Evolutionary conservation across 2,888 invertebrate genomes (phyloP).

Genomic region (Ctenicera cuprea): DNA sequence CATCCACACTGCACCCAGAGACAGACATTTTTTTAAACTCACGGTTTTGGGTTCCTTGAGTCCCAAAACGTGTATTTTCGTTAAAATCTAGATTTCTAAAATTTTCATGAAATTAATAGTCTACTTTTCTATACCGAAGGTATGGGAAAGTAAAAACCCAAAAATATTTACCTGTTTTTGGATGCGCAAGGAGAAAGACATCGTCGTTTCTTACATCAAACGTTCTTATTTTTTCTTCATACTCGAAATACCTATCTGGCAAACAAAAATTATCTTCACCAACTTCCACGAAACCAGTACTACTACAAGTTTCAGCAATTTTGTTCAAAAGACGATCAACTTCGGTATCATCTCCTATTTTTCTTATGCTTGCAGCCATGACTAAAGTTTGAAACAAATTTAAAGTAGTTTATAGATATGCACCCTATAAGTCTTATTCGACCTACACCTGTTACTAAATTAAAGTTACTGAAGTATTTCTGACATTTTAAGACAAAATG

Average conservation of each 20-base stretch:
- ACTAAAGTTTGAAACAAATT: background rate
- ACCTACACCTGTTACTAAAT: too few relatives aligned
- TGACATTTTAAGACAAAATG: too few relatives aligned
- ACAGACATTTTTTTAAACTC: too few relatives aligned
- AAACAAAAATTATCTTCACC: slow-evolving; percentile 22
- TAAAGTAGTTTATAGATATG: too few relatives aligned
- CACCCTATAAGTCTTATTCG: too few relatives aligned
- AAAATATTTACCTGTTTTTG: slow-evolving; percentile 11
- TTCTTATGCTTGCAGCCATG: slow-evolving; percentile 1
- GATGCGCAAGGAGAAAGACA: background rate
- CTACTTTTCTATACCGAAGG: background rate
- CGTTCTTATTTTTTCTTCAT: slow-evolving; percentile 5
- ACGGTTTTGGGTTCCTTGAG: too few relatives aligned
- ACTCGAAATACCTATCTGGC: background rate
- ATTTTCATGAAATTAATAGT: background rate
- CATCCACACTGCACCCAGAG: too few relatives aligned
- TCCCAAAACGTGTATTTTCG: too few relatives aligned
- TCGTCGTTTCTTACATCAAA: slow-evolving; percentile 21
- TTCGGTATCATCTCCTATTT: slow-evolving; percentile 6
- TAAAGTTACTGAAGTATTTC: too few relatives aligned
- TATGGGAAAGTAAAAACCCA: too few relatives aligned
- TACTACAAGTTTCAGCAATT: too few relatives aligned
- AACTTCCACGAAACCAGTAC: background rate
- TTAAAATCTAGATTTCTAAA: too few relatives aligned
- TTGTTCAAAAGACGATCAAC: background rate